Conservation (phyloP, 2,797 vertebrate species). For the Ataeniobius toweri region DNA sequence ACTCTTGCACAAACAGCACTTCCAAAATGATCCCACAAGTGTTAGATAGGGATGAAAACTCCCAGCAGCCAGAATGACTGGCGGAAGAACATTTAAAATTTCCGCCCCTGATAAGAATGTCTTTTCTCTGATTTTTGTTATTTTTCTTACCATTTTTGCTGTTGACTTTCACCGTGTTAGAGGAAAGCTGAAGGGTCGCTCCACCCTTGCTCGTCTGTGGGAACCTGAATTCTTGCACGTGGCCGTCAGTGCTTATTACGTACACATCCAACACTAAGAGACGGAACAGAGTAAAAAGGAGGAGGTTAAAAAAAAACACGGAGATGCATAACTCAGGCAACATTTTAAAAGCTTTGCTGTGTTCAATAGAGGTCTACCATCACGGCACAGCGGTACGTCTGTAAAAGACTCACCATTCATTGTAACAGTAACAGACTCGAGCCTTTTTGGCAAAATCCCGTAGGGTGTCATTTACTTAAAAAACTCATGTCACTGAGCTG, state of each 20-base stretch:
- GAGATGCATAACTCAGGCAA: constrained; percentile 34
- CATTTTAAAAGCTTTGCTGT: constrained; percentile 39
- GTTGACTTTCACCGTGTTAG: constrained; percentile 97
- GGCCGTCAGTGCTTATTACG: constrained; percentile 94
- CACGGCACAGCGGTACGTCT: constrained; percentile 33
- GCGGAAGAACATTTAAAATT: background rate
- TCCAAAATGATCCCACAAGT: background rate
- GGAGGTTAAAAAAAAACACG: constrained; percentile 13
- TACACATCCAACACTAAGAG: constrained; percentile 93
- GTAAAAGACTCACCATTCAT: constrained; percentile 46
- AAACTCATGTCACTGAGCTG: constrained; percentile 57
- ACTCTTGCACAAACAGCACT: background rate
- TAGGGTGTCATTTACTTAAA: constrained; percentile 63
- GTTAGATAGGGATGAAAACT: background rate
- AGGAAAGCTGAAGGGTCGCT: constrained; percentile 92
- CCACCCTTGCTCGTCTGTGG: constrained; percentile 92
- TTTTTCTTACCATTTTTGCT: constrained; percentile 91
- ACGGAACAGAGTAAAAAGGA: constrained; percentile 6
- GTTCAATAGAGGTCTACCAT: constrained; percentile 42
- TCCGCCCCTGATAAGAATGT: background rate
- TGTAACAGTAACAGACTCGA: constrained; percentile 51
- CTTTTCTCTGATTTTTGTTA: background rate
- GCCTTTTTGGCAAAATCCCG: constrained; percentile 54
- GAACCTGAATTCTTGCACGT: constrained; percentile 96
- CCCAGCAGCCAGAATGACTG: background rate